These are phyloP conservation scores for Macquaria australasica DNA, from an alignment of 2,113 vertebrate genomes.

Conservation along the genomic window DNA sequence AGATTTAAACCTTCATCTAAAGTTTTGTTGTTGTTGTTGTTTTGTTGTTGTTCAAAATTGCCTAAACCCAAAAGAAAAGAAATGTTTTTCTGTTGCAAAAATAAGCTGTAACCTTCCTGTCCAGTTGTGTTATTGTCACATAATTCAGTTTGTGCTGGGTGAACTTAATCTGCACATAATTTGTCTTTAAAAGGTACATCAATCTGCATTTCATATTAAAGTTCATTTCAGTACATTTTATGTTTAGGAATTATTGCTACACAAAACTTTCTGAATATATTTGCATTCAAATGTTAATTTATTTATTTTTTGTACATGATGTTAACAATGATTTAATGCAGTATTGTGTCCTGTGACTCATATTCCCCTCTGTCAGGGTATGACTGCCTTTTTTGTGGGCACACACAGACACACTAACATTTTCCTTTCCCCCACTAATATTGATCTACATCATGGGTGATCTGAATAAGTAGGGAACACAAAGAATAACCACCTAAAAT, in stretches of 20 bases:
- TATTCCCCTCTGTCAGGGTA: neutral
- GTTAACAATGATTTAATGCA: slow-evolving; percentile 4
- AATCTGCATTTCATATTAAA: neutral
- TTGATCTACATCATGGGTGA: slow-evolving; percentile 25
- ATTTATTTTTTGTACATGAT: neutral
- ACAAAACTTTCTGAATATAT: neutral
- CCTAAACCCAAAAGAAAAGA: neutral
- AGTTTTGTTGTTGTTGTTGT: neutral
- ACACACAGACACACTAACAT: slow-evolving; percentile 34
- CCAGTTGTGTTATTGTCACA: neutral
- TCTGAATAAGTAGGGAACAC: slow-evolving; percentile 24
- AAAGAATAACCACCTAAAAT: slow-evolving; percentile 34
- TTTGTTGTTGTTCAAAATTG: too few relatives aligned
- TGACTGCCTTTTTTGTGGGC: slow-evolving; percentile 20
- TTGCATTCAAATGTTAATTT: neutral
- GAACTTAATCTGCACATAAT: neutral
- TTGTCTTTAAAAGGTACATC: neutral
- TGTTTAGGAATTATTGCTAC: neutral
- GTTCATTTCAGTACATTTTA: neutral
- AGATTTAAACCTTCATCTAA: neutral
- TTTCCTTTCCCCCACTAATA: slow-evolving; percentile 26
- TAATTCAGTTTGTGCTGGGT: neutral
- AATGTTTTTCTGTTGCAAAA: neutral
- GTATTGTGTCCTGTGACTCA: slow-evolving; percentile 27
- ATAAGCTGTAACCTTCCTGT: neutral